Conservation (phyloP, 2,797 vertebrate genomes). For the Poliocrania exsul region DNA sequence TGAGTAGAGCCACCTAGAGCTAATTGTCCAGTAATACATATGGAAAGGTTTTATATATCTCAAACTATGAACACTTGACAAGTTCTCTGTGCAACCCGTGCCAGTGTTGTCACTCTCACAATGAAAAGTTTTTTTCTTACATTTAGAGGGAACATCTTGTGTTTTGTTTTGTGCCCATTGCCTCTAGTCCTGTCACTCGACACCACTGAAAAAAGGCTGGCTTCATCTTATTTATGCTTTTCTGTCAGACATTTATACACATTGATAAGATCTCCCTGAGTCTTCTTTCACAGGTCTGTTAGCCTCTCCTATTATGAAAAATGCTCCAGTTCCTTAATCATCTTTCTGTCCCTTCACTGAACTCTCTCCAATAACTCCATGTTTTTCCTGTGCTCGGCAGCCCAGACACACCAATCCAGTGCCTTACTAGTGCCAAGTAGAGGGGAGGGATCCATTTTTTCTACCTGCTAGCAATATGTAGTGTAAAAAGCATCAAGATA, state of each 20-base stretch:
- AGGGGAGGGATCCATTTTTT: not conserved
- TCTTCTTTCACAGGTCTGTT: not conserved
- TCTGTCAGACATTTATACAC: not conserved
- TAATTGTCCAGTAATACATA: not conserved
- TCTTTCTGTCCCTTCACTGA: not conserved
- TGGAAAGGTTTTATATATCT: not conserved
- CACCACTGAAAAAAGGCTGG: not conserved
- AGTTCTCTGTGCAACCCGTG: not conserved
- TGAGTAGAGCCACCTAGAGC: not conserved
- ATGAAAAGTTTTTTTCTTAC: not conserved
- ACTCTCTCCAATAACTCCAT: not conserved
- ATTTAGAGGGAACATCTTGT: not conserved
- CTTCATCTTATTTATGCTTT: not conserved
- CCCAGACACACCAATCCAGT: not conserved
- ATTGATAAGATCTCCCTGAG: not conserved
- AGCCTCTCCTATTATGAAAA: not conserved
- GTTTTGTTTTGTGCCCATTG: not conserved
- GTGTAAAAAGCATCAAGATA: not conserved
- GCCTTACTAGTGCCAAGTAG: not conserved
- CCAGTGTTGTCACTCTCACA: not conserved
- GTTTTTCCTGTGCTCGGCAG: not conserved
- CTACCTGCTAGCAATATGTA: not conserved
- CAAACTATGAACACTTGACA: not conserved
- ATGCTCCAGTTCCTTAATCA: not conserved
- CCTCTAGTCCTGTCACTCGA: not conserved